A percentile compares a stretch with the other conserved stretches of the same genome.
These are phyloP conservation scores for Herpailurus yagouaroundi DNA, from an alignment of 2,113 vertebrate genomes.

Conservation along the genomic window DNA sequence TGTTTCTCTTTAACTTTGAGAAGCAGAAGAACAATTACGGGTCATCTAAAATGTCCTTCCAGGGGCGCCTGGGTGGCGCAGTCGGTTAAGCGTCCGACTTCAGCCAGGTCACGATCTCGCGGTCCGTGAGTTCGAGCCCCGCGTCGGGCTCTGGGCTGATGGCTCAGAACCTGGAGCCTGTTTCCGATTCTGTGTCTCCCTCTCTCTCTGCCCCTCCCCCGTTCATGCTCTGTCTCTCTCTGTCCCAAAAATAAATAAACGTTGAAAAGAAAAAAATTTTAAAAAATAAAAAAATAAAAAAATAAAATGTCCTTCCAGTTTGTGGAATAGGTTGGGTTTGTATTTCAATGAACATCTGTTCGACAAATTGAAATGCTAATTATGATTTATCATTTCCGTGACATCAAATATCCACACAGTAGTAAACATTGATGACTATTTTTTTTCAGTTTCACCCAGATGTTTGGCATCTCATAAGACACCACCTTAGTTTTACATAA, in stretches of 20 bases:
- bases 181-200: no score
- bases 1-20: slow-evolving; percentile 52
- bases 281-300: no score
- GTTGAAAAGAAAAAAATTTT: no score
- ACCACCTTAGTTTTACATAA: background rate
- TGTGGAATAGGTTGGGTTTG: slow-evolving; percentile 4
- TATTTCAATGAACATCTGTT: slow-evolving; percentile 61
- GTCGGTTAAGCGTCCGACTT: no score
- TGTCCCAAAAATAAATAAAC: no score
- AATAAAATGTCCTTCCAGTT: slow-evolving; percentile 2
- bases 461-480: background rate
- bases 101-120: no score
- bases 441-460: slow-evolving; percentile 15
- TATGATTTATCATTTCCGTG: slow-evolving; percentile 52
- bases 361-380: slow-evolving; percentile 60
- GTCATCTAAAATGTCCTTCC: slow-evolving; percentile 21
- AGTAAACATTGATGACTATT: slow-evolving; percentile 53
- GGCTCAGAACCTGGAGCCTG: no score
- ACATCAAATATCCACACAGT: slow-evolving; percentile 31
- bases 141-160: no score
- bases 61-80: no score
- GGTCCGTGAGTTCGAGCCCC: no score
- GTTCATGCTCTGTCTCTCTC: no score
- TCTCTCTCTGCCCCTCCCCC: no score
- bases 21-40: background rate